phyloP scores from a whole-genome alignment of 2,888 invertebrate species.

The Autographa gamma region DNA sequence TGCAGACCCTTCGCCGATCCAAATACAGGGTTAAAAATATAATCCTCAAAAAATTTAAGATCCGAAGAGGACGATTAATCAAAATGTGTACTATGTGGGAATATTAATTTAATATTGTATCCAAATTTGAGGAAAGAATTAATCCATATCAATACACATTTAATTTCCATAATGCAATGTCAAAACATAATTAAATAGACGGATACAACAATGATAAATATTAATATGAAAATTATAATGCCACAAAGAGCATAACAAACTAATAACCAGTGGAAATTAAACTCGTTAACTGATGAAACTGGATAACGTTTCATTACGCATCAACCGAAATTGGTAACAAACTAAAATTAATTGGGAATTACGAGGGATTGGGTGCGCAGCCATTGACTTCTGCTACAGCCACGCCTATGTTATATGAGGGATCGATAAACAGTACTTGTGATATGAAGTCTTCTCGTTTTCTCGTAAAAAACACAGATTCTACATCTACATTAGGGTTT shows the following conservation, averaged over 20 bases:
- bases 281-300: slow-evolving; percentile 4
- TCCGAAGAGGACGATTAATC: no score
- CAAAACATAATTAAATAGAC: neutral
- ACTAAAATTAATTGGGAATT: slow-evolving; percentile 4
- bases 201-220: neutral
- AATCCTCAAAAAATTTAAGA: no score
- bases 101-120: no score
- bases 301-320: slow-evolving; percentile 1
- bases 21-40: no score
- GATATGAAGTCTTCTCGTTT: no score
- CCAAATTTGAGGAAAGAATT: no score
- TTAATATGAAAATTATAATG: neutral
- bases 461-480: no score
- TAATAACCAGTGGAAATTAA: slow-evolving; percentile 3
- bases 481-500: no score
- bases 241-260: neutral
- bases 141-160: no score
- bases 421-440: neutral
- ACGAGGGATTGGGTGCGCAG: neutral
- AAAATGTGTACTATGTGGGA: no score
- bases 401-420: neutral
- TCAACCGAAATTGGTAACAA: slow-evolving; percentile 1
- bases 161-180: no score
- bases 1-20: no score
- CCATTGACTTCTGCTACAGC: neutral